A percentile compares a stretch with the other conserved stretches of the same genome.
Evolutionary conservation across 2,113 vertebrate genomes (phyloP).

Genomic region (Rynchops niger): DNA sequence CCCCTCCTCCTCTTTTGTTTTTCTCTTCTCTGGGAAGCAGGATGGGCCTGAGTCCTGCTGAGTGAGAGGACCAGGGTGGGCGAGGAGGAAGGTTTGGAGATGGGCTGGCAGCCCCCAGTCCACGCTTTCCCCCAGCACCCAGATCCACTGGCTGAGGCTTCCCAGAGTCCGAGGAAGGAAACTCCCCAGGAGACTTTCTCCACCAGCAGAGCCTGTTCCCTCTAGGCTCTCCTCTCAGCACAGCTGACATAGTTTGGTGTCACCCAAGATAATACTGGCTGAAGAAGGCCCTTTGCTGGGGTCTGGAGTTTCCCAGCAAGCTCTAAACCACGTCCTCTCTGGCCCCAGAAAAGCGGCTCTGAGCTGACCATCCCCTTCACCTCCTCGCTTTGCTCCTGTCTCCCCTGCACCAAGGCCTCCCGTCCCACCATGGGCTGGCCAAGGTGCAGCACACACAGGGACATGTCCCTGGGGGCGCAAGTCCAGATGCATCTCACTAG

Average conservation of each 20-base stretch:
- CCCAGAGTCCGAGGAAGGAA: background rate
- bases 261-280: background rate
- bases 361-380: background rate
- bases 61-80: background rate
- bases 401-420: no score
- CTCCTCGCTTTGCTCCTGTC: background rate
- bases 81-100: background rate
- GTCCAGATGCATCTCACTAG: background rate
- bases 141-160: background rate
- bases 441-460: accelerated
- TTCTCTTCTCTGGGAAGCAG: background rate
- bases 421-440: accelerated
- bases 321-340: background rate
- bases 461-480: background rate
- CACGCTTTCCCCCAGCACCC: accelerated
- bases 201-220: background rate
- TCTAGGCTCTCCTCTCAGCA: background rate
- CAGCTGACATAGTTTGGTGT: background rate
- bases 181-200: background rate
- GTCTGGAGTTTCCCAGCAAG: background rate
- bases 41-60: background rate
- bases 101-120: background rate
- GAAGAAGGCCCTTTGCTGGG: background rate
- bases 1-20: slow-evolving; percentile 48
- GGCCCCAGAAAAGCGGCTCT: background rate